A percentile compares a stretch with the other conserved stretches of the same genome.
Evolutionary conservation across 2,888 invertebrate species (phyloP).

Genomic region (Mamestra brassicae): DNA sequence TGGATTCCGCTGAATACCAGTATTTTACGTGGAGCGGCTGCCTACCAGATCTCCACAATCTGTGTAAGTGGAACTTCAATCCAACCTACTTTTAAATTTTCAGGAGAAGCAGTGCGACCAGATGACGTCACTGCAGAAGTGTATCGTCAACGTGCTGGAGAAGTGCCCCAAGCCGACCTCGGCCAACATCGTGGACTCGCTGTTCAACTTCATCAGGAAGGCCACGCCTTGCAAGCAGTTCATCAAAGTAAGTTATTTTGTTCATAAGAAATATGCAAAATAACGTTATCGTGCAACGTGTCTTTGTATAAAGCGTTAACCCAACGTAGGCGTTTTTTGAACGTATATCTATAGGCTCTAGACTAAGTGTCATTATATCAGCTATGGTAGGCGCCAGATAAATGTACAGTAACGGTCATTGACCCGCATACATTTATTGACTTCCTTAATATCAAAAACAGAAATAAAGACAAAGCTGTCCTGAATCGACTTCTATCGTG

Average conservation of each 20-base stretch:
- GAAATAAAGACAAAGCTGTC: no score
- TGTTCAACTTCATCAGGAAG: conserved; percentile 93
- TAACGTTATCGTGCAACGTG: background rate
- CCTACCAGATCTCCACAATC: no score
- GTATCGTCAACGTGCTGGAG: conserved; percentile 92
- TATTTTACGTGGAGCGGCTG: no score
- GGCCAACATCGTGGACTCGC: conserved; percentile 94
- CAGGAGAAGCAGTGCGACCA: conserved; percentile 82
- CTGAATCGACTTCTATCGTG: no score
- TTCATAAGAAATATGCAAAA: background rate
- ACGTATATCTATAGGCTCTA: background rate
- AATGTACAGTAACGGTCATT: no score
- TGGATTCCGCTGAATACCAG: no score
- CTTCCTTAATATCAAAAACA: no score
- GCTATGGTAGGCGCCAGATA: no score
- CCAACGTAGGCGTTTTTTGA: background rate
- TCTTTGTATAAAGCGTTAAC: background rate
- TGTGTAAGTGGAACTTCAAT: background rate
- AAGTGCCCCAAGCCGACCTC: conserved; percentile 94
- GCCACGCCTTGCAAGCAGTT: conserved; percentile 92
- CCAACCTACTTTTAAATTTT: background rate
- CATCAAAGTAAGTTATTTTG: conserved; percentile 48
- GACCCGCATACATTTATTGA: no score
- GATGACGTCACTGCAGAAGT: conserved; percentile 83
- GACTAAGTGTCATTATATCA: no score